Base-by-base conservation (phyloP, 2,113 vertebrate species). In the Pelodiscus sinensis region DNA sequence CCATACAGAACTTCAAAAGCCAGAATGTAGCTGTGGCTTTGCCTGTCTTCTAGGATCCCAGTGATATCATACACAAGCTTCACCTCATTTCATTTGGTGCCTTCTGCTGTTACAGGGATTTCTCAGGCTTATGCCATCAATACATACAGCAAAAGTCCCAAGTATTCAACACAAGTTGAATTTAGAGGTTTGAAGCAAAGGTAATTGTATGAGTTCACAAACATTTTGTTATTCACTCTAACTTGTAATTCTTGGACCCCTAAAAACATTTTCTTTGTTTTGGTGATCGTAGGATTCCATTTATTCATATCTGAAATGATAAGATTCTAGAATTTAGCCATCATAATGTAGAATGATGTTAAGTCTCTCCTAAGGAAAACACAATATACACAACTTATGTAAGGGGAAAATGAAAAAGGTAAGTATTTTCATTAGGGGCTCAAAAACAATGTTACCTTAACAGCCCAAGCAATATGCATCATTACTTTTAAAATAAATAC, bases 301-400 rank as follows among this genome's bases (percentile, higher is more conserved):
- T 96, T 95, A 95, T 93, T 94, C 92, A 87, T 89, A 89, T 95
- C 90, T 65, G 84, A 89, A 81, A 94, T 78, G 90, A 81, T 85
- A 93, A 90, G 82, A 96, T 91, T 86, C 79, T 93, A 94, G 90
- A 91, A 91, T 77, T 91, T 94, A 97, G 90, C 58, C 89, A 95
- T 86, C 94, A 85, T 90, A 92, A 94, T 87, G 90, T 65, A 94
- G 95, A 96, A 97, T 90, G 88, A 92, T 97, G 97, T 97, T 94
- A 97, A 97, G 89, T 95, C 93, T 84, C 97, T 84, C 96, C 95
- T 29, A 89, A 92, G 94, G 94, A 89, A 94, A 97, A 93, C 31
- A 88, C 71, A 91, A 96, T 96, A 96, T 83, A 95, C 83, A 96
- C 82, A 83, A 95, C 93, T 96, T 96, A 97, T 95, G 90, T 92